Base-by-base conservation (phyloP, 2,113 vertebrate species). In the Rhabdomys dilectus region DNA sequence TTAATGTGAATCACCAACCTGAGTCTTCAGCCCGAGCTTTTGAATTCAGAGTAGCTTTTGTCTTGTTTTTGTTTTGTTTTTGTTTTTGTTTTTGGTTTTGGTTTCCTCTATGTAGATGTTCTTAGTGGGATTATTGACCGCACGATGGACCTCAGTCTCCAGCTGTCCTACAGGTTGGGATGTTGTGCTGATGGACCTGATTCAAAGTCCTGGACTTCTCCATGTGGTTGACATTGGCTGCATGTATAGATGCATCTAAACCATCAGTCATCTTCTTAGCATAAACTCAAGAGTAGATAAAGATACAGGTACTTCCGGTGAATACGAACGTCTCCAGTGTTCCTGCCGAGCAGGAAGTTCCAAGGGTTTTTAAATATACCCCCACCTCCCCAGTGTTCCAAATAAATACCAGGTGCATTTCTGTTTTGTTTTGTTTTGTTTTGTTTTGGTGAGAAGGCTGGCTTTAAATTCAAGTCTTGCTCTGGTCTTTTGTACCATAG, bases 251-350 rank as follows among this genome's bases (percentile, higher is more conserved):
- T 29, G 31, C 26, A 36, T 39, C 58, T 68, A 58, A 86, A 21
- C 3, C 7, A 2, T 36, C 42, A 81, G 24, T 75, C 34, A 31
- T 31, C 22, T 68, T 68, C 17, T 53, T 86, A 73, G 42, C 7
- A 75, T 72, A 88, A 86, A 17, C 15, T 31, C 62, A 76, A 85
- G 34, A 48, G 26, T 62, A 72, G 24, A 84, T 29, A 17, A 24
- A 36, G 39, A 42, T n/a, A n/a, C n/a, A n/a, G n/a, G n/a, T 6
- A 6, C 34, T 48, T 29, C 36, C 6, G 0, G 0, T 39, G 62
- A 62, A 66, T 72, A 60, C 45, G 42, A 76, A 62, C 89, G 66
- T 56, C 5, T 48, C 1, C 29, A 58, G 24, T 73, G 60, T 34
- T 84, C 11, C 4, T 36, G 16, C 62, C 7, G 24, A 53, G 45